Percentiles rank a stretch among this genome's conserved stretches.
Conservation (phyloP, 2,888 invertebrate species). For the Habroteleia sp. region DNA sequence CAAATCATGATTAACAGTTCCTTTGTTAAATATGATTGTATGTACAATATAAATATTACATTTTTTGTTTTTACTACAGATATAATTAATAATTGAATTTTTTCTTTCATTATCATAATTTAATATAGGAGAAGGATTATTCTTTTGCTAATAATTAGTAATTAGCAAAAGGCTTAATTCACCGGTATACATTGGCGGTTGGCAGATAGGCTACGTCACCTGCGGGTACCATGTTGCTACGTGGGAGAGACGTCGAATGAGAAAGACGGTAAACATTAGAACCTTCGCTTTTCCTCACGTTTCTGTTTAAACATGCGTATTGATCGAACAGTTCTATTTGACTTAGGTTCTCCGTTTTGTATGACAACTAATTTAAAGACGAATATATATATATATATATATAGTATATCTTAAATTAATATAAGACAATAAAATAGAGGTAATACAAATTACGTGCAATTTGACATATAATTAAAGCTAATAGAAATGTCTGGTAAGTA, state of each 20-base stretch:
- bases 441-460: too few relatives aligned
- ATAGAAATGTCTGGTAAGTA: too few relatives aligned
- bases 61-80: neutral
- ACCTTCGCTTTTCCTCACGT: conserved; percentile 64
- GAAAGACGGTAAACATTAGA: conserved; percentile 35
- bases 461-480: too few relatives aligned
- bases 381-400: too few relatives aligned
- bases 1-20: neutral
- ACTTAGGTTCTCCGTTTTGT: too few relatives aligned
- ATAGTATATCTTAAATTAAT: too few relatives aligned
- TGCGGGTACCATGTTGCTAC: conserved; percentile 74
- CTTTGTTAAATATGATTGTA: too few relatives aligned
- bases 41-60: too few relatives aligned
- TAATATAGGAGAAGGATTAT: conserved; percentile 72
- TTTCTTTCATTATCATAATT: conserved; percentile 67
- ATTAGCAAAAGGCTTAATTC: conserved; percentile 78
- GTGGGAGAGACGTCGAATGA: conserved; percentile 17
- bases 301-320: conserved; percentile 74
- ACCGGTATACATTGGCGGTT: conserved; percentile 71
- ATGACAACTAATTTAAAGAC: too few relatives aligned
- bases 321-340: too few relatives aligned
- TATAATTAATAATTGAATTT: conserved; percentile 23
- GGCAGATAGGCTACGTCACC: conserved; percentile 72
- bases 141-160: too few relatives aligned
- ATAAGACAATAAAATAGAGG: too few relatives aligned